Evolutionary conservation across 2,888 invertebrate genomes (phyloP), one percentile per base, ranked within the genome.

Genomic region (Drosophila subquinaria): DNA sequence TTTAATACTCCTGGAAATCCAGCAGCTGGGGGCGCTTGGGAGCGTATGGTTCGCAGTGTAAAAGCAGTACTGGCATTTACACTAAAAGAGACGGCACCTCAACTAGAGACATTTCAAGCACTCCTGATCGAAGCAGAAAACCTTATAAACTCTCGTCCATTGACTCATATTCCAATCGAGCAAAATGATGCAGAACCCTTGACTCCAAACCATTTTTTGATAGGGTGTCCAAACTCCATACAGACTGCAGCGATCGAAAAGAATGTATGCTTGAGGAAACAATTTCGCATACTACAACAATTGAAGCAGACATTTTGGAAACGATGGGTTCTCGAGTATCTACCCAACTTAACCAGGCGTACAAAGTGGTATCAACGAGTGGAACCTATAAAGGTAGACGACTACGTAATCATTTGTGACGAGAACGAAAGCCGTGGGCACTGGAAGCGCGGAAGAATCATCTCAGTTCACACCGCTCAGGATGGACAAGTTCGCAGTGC

Each of bases 271-370:
- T 13, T 17, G 3, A n/a, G 15, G 9, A 55, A 55, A 8, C 30
- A 55, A 30, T 42, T 30, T 42, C 42, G 42, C 2, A 55, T 55
- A 40, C 5, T 23, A 9, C 27, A 53, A 27, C 53, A 53, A 23
- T 13, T 53, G 40, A 40, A n/a, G 40, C 30, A 55, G 13, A 30
- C n/a, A 4, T 53, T 55, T n/a, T 55, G 42, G 55, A 55, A 42
- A 30, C 5, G 13, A 1, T 51, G 55, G 55, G 30, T 55, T 17
- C 10, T 42, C 4, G 42, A 55, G 30, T 42, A 55, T 33, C 30
- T 55, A 11, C 27, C 42, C 10, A 27, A 4, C 8, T 11, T 55
- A 4, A 42, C 30, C 8, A 27, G 55, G 10, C 15, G 55, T 2
- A 50, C 50, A 4, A 50, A 17, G 11, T 50, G 50, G 50, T 4